Percentiles rank a stretch among this genome's conserved stretches.
Conservation (phyloP, 2,113 vertebrate species). For the Peromyscus californicus region DNA sequence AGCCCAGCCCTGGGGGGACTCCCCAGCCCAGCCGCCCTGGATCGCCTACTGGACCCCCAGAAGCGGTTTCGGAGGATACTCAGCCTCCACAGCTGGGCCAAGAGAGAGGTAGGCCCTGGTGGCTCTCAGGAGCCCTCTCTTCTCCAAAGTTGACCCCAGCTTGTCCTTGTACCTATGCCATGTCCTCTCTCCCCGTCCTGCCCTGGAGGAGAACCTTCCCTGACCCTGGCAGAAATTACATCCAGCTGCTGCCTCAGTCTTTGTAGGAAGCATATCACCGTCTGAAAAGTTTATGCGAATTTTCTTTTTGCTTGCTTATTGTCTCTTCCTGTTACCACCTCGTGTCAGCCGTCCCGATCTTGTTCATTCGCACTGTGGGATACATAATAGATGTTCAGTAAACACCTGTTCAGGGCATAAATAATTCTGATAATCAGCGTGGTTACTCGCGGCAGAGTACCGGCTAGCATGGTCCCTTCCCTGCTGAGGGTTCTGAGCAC, state of each 20-base stretch:
- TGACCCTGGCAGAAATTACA: neutral
- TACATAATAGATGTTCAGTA: neutral
- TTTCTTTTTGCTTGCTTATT: neutral
- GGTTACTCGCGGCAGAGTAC: neutral
- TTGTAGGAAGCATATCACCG: neutral
- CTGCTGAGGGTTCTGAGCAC: neutral
- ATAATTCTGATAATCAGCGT: neutral
- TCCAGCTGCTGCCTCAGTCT: neutral
- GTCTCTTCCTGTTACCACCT: neutral
- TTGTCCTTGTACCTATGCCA: neutral
- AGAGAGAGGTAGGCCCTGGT: conserved; percentile 81
- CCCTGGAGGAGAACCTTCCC: neutral
- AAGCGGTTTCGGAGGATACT: conserved; percentile 77
- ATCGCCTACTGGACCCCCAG: conserved; percentile 76
- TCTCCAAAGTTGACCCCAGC: neutral
- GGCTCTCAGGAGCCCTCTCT: neutral
- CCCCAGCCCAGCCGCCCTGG: conserved; percentile 82
- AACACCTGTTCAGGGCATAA: neutral
- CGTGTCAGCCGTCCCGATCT: neutral
- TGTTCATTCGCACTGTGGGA: neutral
- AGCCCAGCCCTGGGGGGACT: conserved; percentile 81
- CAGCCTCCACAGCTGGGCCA: conserved; percentile 82
- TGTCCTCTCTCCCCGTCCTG: neutral
- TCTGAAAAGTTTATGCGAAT: conserved; percentile 7
- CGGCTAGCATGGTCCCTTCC: neutral